Evolutionary conservation across 2,888 invertebrate species (phyloP).

Genomic region (Tetheella fluctuosa): DNA sequence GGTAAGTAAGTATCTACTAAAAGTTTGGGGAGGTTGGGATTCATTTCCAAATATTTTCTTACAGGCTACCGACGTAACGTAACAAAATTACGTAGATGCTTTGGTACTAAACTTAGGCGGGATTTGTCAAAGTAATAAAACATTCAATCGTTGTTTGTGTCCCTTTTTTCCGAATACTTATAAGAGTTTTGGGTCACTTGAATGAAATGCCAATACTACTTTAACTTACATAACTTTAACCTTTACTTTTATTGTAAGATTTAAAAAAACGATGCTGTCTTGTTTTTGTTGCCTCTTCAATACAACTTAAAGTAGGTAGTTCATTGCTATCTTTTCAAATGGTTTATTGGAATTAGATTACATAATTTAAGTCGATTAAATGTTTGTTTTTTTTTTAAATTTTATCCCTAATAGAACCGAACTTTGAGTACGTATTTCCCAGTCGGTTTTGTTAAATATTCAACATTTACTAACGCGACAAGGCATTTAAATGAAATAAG

Average conservation of each 20-base stretch:
- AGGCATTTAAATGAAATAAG: too few species aligned
- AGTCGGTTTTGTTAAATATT: too few species aligned
- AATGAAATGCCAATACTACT: background rate
- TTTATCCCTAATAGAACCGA: too few species aligned
- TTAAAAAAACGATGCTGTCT: background rate
- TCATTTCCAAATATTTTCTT: constrained; percentile 19
- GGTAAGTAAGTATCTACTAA: background rate
- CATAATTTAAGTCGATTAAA: too few species aligned
- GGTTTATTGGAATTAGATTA: too few species aligned
- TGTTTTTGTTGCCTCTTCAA: background rate
- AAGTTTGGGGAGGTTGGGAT: background rate
- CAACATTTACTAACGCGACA: too few species aligned
- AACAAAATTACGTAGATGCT: constrained; percentile 33
- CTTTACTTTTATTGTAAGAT: background rate
- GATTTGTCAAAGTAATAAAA: constrained; percentile 23
- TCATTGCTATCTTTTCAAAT: background rate
- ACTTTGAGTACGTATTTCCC: too few species aligned
- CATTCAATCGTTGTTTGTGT: background rate
- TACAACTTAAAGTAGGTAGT: background rate
- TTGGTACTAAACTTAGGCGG: constrained; percentile 26
- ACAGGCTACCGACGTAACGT: constrained; percentile 26
- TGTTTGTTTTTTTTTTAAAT: too few species aligned
- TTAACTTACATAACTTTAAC: background rate
- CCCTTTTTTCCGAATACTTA: constrained; percentile 13
- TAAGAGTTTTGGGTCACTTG: constrained; percentile 3